These are phyloP conservation scores for Lota lota DNA, from an alignment of 2,113 vertebrate genomes.

Conservation along the genomic window DNA sequence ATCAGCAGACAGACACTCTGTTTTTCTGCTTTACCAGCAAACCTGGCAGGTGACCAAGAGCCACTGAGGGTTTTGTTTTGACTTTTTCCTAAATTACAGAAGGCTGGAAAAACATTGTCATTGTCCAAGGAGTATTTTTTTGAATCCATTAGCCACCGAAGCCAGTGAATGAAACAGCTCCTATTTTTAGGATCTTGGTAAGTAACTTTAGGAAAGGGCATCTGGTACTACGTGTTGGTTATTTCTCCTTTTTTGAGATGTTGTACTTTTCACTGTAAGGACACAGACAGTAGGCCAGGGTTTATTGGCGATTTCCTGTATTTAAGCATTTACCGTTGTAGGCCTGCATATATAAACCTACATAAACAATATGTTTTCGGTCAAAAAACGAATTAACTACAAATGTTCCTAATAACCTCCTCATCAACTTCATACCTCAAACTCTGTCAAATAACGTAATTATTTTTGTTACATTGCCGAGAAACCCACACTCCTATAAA, in stretches of 20 bases:
- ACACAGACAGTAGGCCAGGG: no score
- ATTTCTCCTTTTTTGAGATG: no score
- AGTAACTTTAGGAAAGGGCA: no score
- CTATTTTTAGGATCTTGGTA: not conserved
- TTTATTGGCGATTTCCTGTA: not conserved
- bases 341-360: not conserved
- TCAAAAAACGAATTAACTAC: not conserved
- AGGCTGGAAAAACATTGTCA: not conserved
- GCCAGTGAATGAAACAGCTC: not conserved
- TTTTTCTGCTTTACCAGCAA: not conserved
- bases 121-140: constrained; percentile 17
- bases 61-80: constrained; percentile 36
- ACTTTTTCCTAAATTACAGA: constrained; percentile 25
- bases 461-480: no score
- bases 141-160: not conserved
- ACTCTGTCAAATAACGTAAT: no score
- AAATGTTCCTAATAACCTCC: not conserved
- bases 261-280: no score
- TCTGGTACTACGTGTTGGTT: no score
- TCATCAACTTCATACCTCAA: not conserved
- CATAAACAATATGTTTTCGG: not conserved
- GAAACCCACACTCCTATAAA: no score
- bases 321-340: not conserved
- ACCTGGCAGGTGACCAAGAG: not conserved
- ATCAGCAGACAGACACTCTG: no score